phyloP scores from a whole-genome alignment of 1,140 invertebrate genomes.

The Cherax quadricarinatus region DNA sequence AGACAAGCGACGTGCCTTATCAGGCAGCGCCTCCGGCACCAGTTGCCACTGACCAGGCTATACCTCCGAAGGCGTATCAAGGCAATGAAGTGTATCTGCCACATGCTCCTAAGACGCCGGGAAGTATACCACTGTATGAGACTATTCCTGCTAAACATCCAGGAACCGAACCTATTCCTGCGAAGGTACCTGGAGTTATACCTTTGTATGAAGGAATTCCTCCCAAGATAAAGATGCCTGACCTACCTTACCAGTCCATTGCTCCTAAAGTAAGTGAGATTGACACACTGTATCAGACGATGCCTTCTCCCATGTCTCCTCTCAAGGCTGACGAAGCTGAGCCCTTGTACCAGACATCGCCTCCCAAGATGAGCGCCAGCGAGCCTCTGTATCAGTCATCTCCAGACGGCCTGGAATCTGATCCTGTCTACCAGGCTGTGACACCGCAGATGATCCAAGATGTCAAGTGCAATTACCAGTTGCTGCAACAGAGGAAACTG shows the following conservation, averaged over 20 bases:
- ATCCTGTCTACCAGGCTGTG: conserved; percentile 60
- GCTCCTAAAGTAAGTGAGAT: conserved; percentile 16
- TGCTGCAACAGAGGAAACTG: conserved; percentile 50
- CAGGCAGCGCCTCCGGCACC: background rate
- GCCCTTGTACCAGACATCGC: conserved; percentile 45
- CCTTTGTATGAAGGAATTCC: conserved; percentile 51
- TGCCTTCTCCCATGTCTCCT: conserved; percentile 13
- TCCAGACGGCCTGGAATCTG: conserved; percentile 40
- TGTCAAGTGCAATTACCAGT: conserved; percentile 55
- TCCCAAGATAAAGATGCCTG: conserved; percentile 29
- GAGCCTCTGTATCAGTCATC: conserved; percentile 55
- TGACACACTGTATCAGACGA: conserved; percentile 18
- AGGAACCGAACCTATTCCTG: conserved; percentile 20
- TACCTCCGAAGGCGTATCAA: background rate
- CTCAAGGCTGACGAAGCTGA: conserved; percentile 38
- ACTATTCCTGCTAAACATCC: conserved; percentile 22
- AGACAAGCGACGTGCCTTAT: background rate
- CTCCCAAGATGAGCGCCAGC: conserved; percentile 34
- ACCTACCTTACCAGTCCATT: conserved; percentile 24
- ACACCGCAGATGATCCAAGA: conserved; percentile 64
- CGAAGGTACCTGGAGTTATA: conserved; percentile 43
- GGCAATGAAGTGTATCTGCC: background rate
- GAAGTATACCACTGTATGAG: conserved; percentile 27
- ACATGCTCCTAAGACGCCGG: background rate
- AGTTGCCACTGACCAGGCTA: background rate